These are phyloP conservation scores for Leptinotarsa haldemani DNA, from an alignment of 2,888 invertebrate species.

Conservation along the genomic window DNA sequence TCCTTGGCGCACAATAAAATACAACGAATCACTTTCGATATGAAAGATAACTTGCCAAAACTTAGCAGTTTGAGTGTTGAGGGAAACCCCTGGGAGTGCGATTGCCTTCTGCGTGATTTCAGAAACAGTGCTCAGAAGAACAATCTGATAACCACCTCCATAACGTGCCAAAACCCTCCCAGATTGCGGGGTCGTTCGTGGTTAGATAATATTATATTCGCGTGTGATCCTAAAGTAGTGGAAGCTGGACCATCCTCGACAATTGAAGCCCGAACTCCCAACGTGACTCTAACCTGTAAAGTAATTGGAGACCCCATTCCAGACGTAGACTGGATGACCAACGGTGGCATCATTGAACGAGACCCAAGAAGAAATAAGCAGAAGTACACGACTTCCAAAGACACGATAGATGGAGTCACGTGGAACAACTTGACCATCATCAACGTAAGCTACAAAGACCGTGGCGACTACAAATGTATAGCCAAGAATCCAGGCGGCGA, in stretches of 20 bases:
- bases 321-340: conserved; percentile 79
- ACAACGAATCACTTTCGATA: conserved; percentile 72
- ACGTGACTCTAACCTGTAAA: conserved; percentile 79
- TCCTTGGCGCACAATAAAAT: conserved; percentile 81
- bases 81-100: conserved; percentile 90
- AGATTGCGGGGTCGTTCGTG: conserved; percentile 77
- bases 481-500: conserved; percentile 86
- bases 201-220: conserved; percentile 84
- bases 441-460: conserved; percentile 66
- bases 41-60: conserved; percentile 74
- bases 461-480: conserved; percentile 74
- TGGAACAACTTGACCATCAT: conserved; percentile 73
- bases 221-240: conserved; percentile 82
- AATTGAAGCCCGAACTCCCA: conserved; percentile 72
- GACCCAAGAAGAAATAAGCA: conserved; percentile 64
- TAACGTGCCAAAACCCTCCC: conserved; percentile 78
- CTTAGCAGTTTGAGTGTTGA: conserved; percentile 80
- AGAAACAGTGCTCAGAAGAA: conserved; percentile 80
- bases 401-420: conserved; percentile 52
- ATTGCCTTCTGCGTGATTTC: conserved; percentile 84
- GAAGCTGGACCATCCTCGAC: conserved; percentile 57
- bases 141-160: conserved; percentile 80
- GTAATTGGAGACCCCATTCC: conserved; percentile 80
- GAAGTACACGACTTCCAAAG: conserved; percentile 65
- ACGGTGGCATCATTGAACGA: conserved; percentile 72